phyloP scores from a whole-genome alignment of 2,797 vertebrate genomes.

The Neopelma chrysocephalum region DNA sequence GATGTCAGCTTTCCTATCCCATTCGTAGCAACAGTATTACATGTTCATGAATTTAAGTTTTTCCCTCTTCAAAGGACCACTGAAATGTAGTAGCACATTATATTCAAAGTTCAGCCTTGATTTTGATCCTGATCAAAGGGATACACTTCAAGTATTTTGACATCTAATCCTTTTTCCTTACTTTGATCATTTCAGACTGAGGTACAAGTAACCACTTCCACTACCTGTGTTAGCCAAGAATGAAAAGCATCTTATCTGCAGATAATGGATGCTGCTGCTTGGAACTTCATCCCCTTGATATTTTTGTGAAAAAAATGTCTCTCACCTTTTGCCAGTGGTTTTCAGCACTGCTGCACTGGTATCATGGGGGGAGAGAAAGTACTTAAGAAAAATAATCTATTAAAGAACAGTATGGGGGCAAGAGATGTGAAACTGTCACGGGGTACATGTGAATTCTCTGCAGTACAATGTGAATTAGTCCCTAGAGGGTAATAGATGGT shows the following conservation, averaged over 20 bases:
- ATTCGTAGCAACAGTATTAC: background rate
- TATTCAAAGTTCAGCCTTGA: constrained; percentile 44
- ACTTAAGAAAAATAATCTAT: background rate
- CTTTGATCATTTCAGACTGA: constrained; percentile 46
- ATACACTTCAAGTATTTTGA: constrained; percentile 7
- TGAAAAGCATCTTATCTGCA: constrained; percentile 28
- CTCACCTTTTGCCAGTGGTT: background rate
- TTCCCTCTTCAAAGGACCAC: constrained; percentile 25
- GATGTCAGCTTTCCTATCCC: background rate
- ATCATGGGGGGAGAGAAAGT: background rate
- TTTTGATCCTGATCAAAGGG: constrained; percentile 57
- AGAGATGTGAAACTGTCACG: background rate
- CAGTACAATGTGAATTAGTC: background rate
- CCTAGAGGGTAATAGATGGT: background rate
- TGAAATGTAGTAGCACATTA: background rate
- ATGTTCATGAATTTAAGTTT: constrained; percentile 5
- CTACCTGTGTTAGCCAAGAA: constrained; percentile 9
- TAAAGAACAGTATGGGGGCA: background rate
- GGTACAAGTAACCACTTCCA: constrained; percentile 6
- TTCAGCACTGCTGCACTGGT: background rate
- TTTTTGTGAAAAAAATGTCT: background rate
- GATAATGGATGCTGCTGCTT: background rate
- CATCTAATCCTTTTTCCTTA: constrained; percentile 5
- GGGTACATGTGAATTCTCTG: background rate
- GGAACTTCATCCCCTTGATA: background rate